Evolutionary conservation across 2,888 invertebrate species (phyloP), one percentile per base, ranked within the genome.

Genomic region (Pocota personata): DNA sequence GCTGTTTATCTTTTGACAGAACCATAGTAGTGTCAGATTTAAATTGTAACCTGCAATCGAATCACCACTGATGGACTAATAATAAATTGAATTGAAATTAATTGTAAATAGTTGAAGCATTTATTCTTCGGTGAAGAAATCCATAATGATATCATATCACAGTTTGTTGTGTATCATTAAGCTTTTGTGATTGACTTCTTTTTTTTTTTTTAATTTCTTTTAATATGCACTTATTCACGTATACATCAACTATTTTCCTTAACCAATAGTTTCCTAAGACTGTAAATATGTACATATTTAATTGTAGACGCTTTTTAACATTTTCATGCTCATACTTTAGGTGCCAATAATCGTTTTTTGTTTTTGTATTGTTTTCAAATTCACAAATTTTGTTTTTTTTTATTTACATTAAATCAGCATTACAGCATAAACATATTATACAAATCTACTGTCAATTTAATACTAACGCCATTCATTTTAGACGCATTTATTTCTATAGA

Each of bases 401-500:
- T 43, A 19, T 48, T 35, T 62, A 37, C 43, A 55, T 75, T 7
- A 7, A 52, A 60, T 62, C 67, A 69, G 43, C 37, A 75, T 43
- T 50, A 30, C 48, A 57, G 62, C 76, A 76, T 82, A 37, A 55
- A 52, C 57, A 69, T 55, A 75, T 12, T 7, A 3, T 24, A 24
- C 24, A 24, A 16, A 27, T 43, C 67, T 27, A 60, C 62, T 71
- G 14, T 82, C 71, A 43, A 72, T 69, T 62, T 19, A 48, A 50
- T 71, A 79, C 79, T 75, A 69, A 84, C 64, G 37, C 50, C 75
- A 84, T 57, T 75, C 57, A 84, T 72, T 60, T 75, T 76, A 83
- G 55, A 73, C 50, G 83, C 78, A 73, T 78, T 83, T 55, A 62
- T 21, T 66, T 71, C 12, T 82, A 16, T 62, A 77, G 40, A 60